Evolutionary conservation across 1,140 invertebrate genomes (phyloP), one percentile per base, ranked within the genome.

Genomic region (Contarinia nasturtii): DNA sequence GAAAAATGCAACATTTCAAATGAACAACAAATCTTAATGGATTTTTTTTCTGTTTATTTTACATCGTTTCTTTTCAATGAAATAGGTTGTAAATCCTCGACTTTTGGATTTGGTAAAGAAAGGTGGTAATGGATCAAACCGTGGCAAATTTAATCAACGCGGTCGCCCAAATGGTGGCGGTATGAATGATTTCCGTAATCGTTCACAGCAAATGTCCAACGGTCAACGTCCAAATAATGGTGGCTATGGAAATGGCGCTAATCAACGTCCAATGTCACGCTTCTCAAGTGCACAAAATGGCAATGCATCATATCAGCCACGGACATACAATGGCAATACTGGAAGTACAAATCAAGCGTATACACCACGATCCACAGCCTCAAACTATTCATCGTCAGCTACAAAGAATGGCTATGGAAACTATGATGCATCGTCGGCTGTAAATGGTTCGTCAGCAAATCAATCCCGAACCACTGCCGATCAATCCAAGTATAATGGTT

Each of bases 21-120:
- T 14, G 36, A 38, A 18, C n/a, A n/a, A n/a, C n/a, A n/a, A n/a
- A n/a, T n/a, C n/a, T n/a, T n/a, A n/a, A 12, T 33, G 12, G 7
- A 4, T 15, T 27, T 18, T 7, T 22, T n/a, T 44, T 44, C 11
- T 22, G 8, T 47, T 33, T 18, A 44, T 7, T 2, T 18, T n/a
- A n/a, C n/a, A n/a, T n/a, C n/a, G n/a, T n/a, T n/a, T n/a, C n/a
- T n/a, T n/a, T n/a, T n/a, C n/a, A n/a, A n/a, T n/a, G n/a, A 7
- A 47, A 46, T 63, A 74, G 59, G 69, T 71, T 36, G 71, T 74
- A n/a, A 74, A 73, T 54, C 72, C 72, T 1, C 70, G 68, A 48
- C 58, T 74, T 19, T 52, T 71, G 54, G 72, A 73, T 52, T 58
- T 74, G 53, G 68, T 69, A n/a, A 67, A 70, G 46, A 64, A 55